Percentiles rank a stretch among this genome's conserved stretches.
Evolutionary conservation across 2,797 vertebrate genomes (phyloP).

Genomic region (Cetoscarus ocellatus): DNA sequence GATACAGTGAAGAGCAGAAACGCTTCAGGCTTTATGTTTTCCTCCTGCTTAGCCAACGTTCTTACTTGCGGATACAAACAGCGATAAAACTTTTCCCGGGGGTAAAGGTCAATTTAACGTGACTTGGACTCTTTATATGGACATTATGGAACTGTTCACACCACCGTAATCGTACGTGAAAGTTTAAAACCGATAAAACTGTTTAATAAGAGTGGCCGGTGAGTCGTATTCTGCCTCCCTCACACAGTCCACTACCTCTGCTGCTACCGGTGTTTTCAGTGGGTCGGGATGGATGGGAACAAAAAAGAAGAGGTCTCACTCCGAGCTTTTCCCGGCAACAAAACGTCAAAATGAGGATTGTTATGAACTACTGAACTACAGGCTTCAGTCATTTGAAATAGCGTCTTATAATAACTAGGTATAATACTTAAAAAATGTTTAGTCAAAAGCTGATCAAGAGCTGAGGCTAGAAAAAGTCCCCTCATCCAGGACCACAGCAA

Average conservation of each 20-base stretch:
- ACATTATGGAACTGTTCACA: not conserved
- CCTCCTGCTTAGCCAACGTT: slow-evolving; percentile 21
- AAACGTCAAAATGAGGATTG: not conserved
- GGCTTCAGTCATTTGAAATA: no score
- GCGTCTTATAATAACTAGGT: no score
- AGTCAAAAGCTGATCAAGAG: no score
- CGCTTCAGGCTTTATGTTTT: not conserved
- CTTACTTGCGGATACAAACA: not conserved
- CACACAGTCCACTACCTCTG: not conserved
- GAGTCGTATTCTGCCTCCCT: slow-evolving; percentile 2
- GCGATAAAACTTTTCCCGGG: slow-evolving; percentile 3
- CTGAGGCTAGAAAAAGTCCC: no score
- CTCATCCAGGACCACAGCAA: no score
- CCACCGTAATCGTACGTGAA: not conserved
- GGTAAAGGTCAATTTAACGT: not conserved
- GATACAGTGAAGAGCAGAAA: not conserved
- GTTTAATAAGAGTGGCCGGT: not conserved
- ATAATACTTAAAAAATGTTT: no score
- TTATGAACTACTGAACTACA: no score
- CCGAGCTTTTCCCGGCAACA: not conserved
- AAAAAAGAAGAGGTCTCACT: slow-evolving; percentile 25
- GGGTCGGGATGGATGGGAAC: not conserved
- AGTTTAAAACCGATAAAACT: slow-evolving; percentile 33
- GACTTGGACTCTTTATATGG: not conserved
- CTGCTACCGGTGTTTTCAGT: slow-evolving; percentile 18